These are phyloP conservation scores for Patagioenas fasciata DNA, from an alignment of 2,113 vertebrate genomes.

Conservation along the genomic window DNA sequence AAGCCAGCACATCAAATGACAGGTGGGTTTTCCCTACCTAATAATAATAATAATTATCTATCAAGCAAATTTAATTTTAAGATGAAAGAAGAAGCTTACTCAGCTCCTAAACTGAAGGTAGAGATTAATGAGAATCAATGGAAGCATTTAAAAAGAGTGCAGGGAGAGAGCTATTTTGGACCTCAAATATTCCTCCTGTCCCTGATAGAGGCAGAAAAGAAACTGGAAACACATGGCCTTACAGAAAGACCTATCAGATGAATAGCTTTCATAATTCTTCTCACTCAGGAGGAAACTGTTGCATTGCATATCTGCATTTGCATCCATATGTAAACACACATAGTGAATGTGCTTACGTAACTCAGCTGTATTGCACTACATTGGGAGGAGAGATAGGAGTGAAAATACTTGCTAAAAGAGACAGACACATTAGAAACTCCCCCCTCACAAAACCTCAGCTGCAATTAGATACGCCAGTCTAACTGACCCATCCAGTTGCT, in stretches of 20 bases:
- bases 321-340: background rate
- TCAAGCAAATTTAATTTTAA: conserved; percentile 65
- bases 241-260: background rate
- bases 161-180: conserved; percentile 27
- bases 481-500: background rate
- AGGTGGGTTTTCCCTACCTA: conserved; percentile 44
- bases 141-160: conserved; percentile 68
- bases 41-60: conserved; percentile 60
- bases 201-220: background rate
- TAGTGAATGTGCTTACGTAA: background rate
- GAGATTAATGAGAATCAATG: conserved; percentile 79
- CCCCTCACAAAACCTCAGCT: background rate
- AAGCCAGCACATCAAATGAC: conserved; percentile 17
- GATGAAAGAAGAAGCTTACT: conserved; percentile 59
- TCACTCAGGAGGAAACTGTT: background rate
- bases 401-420: background rate
- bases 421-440: background rate
- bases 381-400: background rate
- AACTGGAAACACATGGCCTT: background rate
- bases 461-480: background rate
- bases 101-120: conserved; percentile 66
- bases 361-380: background rate
- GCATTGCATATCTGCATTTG: background rate
- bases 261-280: background rate
- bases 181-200: background rate